Percentiles rank a stretch among this genome's conserved stretches.
Conservation (phyloP, 2,888 invertebrate species). For the Scotopteryx bipunctaria region DNA sequence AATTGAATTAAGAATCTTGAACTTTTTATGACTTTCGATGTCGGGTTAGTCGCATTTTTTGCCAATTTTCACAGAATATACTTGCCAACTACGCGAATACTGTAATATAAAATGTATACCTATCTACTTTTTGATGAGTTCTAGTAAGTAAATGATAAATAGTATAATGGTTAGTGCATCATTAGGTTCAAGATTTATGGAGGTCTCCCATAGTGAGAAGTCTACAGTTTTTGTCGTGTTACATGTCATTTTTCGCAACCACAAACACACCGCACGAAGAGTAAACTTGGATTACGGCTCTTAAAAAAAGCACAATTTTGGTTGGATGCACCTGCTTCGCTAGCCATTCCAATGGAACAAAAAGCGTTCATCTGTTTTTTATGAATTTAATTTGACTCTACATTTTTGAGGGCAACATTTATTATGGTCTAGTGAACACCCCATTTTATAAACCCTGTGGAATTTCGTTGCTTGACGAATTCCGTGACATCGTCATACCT, state of each 20-base stretch:
- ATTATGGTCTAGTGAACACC: slow-evolving; percentile 53
- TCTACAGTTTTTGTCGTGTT: slow-evolving; percentile 39
- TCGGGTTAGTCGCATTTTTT: slow-evolving; percentile 22
- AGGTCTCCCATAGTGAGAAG: not conserved
- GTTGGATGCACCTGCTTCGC: slow-evolving; percentile 6
- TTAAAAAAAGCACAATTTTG: slow-evolving; percentile 8
- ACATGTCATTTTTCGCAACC: slow-evolving; percentile 43
- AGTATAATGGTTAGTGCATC: not conserved
- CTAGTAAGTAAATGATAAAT: too few species aligned
- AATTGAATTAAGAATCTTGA: slow-evolving; percentile 29
- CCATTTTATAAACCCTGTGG: slow-evolving; percentile 31
- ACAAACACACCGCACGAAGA: slow-evolving; percentile 31
- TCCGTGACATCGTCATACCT: not conserved
- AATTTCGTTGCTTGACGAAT: not conserved
- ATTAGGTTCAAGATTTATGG: not conserved
- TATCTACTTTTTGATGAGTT: too few species aligned
- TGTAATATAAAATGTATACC: too few species aligned
- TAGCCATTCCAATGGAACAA: slow-evolving; percentile 11
- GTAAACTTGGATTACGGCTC: slow-evolving; percentile 4
- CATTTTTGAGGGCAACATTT: slow-evolving; percentile 13
- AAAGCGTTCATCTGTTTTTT: slow-evolving; percentile 16
- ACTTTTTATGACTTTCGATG: slow-evolving; percentile 31
- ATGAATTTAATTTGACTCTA: slow-evolving; percentile 1
- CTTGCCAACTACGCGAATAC: too few species aligned
- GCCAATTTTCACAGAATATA: too few species aligned